These are phyloP conservation scores for Ammodytes dubius DNA, from an alignment of 2,113 vertebrate genomes.

Conservation along the genomic window DNA sequence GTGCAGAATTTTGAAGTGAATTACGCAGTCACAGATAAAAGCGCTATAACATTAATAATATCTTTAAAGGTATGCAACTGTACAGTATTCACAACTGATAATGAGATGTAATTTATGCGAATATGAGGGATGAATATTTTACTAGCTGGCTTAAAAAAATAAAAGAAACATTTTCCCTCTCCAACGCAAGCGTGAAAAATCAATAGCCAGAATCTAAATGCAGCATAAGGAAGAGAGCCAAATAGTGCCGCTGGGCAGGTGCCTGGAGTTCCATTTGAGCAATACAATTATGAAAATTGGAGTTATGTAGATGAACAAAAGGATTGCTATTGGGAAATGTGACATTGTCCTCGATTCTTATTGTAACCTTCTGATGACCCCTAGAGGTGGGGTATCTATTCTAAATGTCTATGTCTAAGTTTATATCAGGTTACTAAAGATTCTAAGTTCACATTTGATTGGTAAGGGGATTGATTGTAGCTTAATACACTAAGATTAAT, in stretches of 20 bases:
- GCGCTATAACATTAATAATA: conserved; percentile 58
- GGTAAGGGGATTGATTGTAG: too few relatives aligned
- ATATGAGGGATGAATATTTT: conserved; percentile 71
- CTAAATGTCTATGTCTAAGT: too few relatives aligned
- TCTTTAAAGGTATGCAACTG: conserved; percentile 64
- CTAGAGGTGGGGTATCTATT: too few relatives aligned
- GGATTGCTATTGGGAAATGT: conserved; percentile 70
- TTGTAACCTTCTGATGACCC: too few relatives aligned
- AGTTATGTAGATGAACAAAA: conserved; percentile 79
- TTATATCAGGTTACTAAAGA: too few relatives aligned
- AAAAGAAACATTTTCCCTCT: conserved; percentile 18
- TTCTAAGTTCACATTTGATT: too few relatives aligned
- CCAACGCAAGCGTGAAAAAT: conserved; percentile 64
- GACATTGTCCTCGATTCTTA: conserved; percentile 51
- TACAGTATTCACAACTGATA: conserved; percentile 64
- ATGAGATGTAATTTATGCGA: conserved; percentile 71
- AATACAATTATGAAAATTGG: conserved; percentile 79
- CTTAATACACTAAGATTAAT: too few relatives aligned
- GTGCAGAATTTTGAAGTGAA: conserved; percentile 36
- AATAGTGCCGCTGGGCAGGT: conserved; percentile 77
- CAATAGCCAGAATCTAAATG: conserved; percentile 64
- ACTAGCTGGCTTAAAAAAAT: conserved; percentile 23
- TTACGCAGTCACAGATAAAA: conserved; percentile 56
- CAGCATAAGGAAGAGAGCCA: conserved; percentile 57
- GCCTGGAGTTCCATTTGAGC: conserved; percentile 76